Evolutionary conservation across 2,888 invertebrate genomes (phyloP), one percentile per base, ranked within the genome.

Genomic region (Harpalus rufipes): DNA sequence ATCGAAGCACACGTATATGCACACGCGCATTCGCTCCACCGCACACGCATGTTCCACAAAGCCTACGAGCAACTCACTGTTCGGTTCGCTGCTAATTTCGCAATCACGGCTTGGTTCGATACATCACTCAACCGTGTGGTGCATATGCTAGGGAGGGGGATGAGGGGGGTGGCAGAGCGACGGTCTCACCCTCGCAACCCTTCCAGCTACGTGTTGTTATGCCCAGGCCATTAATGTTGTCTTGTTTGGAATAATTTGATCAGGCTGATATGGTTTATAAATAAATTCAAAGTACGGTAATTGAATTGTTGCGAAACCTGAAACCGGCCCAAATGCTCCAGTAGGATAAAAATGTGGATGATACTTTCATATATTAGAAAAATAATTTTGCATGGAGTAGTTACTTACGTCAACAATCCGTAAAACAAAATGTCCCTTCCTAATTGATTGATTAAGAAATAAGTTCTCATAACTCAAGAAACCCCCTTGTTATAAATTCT

Each of bases 51-150:
- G 72, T 44, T 41, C 12, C 18, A 74, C 72, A 74, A 74, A 74
- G 72, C 72, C 44, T 74, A 44, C 72, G 68, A 74, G 72, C 72
- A 44, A 68, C 68, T 14, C 44, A 16, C 72, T 41, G 72, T 74
- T 74, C 72, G 72, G 72, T 74, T 74, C 72, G 72, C 44, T 74
- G 72, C 72, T 74, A 74, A 74, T 74, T 74, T 74, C 72, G 79
- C 79, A 79, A 79, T 79, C 79, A 79, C 79, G 79, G 18, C 39
- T 25, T 79, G 14, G 79, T 61, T 79, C 79, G 61, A 79, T 79
- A 79, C 79, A 79, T 79, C 79, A 79, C 59, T 79, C 79, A 79
- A 74, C 44, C 72, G 72, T 44, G 72, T 44, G 72, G 72, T 74
- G 72, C 72, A 74, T 74, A 74, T 74, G 72, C 72, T 16, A 32